phyloP scores from a whole-genome alignment of 30 jellyfish, hydroid and myxozoan genomes.

The Aurelia sp. region DNA sequence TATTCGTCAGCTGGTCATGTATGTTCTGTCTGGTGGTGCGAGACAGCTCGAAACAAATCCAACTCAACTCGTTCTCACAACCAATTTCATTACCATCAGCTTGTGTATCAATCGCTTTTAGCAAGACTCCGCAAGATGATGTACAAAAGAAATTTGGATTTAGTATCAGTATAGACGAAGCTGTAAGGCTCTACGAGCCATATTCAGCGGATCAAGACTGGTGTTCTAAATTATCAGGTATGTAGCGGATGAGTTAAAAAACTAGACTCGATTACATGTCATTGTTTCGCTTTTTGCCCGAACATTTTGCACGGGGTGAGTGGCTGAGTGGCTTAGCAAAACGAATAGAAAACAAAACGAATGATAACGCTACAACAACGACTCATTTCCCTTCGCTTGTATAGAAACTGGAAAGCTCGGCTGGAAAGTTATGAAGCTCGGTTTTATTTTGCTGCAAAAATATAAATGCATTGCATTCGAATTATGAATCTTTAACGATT shows the following conservation, averaged over 20 bases:
- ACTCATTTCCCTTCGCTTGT: no score
- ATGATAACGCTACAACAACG: no score
- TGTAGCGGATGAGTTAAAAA: background rate
- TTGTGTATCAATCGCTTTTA: conserved; percentile 68
- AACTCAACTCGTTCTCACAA: conserved; percentile 77
- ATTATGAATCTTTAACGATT: no score
- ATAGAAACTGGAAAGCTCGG: no score
- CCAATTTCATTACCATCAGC: conserved; percentile 80
- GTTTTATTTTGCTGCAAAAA: no score
- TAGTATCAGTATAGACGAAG: conserved; percentile 73
- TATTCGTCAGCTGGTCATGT: conserved; percentile 73
- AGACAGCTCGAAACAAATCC: conserved; percentile 46
- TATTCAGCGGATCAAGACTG: conserved; percentile 81
- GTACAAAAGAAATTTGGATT: conserved; percentile 33
- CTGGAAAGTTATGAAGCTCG: no score
- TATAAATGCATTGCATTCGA: no score
- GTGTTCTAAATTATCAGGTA: conserved; percentile 88
- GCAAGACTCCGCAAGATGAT: conserved; percentile 58
- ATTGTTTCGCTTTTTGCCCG: no score
- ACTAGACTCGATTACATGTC: no score
- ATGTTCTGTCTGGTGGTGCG: conserved; percentile 73
- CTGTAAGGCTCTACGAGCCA: conserved; percentile 70
- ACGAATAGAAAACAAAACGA: no score
- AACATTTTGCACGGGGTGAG: no score
- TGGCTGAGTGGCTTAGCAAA: no score